A percentile compares a stretch with the other conserved stretches of the same genome.
Evolutionary conservation across 2,113 vertebrate genomes (phyloP).

Genomic region (Ciconia maguari): DNA sequence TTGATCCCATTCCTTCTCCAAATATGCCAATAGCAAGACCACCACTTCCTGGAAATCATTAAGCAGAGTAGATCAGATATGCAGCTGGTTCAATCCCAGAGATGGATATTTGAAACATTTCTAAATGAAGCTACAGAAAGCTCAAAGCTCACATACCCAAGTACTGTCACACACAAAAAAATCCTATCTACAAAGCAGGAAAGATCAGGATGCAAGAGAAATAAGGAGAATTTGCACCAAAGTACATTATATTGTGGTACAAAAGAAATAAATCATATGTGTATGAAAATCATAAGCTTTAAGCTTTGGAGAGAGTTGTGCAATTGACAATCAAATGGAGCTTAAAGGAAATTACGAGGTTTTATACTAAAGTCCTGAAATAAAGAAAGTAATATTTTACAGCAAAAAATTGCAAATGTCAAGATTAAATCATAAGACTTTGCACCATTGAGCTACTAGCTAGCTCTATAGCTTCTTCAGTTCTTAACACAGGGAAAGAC

Average conservation of each 20-base stretch:
- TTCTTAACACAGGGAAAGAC: conserved; percentile 80
- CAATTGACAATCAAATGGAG: conserved; percentile 87
- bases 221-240: conserved; percentile 44
- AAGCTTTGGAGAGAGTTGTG: conserved; percentile 81
- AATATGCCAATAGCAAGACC: conserved; percentile 38
- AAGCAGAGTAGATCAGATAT: conserved; percentile 5
- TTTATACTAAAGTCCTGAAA: conserved; percentile 81
- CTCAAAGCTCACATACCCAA: not conserved
- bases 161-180: not conserved
- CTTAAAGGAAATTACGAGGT: conserved; percentile 83
- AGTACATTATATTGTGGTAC: conserved; percentile 64
- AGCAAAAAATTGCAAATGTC: conserved; percentile 82
- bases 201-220: conserved; percentile 24
- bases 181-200: not conserved
- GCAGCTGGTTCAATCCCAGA: not conserved
- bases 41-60: conserved; percentile 42
- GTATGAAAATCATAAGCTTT: conserved; percentile 77
- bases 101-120: not conserved
- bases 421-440: conserved; percentile 83
- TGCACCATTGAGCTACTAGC: conserved; percentile 82
- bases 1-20: conserved; percentile 37
- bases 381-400: conserved; percentile 84
- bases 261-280: conserved; percentile 77
- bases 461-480: conserved; percentile 73
- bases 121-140: not conserved